A percentile compares a stretch with the other conserved stretches of the same genome.
These are phyloP conservation scores for Indicator indicator DNA, from an alignment of 2,113 vertebrate genomes.

Conservation along the genomic window DNA sequence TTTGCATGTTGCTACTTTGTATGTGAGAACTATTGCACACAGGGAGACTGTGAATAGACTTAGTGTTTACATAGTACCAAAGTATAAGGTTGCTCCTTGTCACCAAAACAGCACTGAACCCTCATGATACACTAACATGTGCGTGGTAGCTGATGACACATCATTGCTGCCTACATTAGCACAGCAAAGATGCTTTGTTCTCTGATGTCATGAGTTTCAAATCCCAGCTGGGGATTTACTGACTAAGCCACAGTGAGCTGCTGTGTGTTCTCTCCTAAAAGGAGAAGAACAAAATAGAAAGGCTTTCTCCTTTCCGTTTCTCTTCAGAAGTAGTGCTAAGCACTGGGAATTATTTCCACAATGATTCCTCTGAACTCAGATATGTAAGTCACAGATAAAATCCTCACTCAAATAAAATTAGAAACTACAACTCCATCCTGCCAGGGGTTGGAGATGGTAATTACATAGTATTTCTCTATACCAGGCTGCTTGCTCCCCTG, in stretches of 20 bases:
- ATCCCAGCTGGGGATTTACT: constrained; percentile 73
- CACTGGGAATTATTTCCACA: background rate
- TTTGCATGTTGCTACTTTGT: constrained; percentile 67
- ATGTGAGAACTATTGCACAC: constrained; percentile 66
- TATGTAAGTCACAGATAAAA: background rate
- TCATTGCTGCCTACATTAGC: constrained; percentile 61
- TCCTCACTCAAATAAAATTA: background rate
- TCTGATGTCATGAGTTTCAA: constrained; percentile 68
- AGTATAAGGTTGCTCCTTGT: constrained; percentile 77
- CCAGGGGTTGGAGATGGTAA: background rate
- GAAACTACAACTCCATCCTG: background rate
- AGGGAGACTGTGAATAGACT: constrained; percentile 68
- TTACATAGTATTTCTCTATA: background rate
- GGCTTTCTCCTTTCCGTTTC: constrained; percentile 38
- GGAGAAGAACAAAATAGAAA: constrained; percentile 53
- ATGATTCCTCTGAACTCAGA: background rate
- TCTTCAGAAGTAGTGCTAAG: constrained; percentile 5
- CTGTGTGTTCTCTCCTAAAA: constrained; percentile 34
- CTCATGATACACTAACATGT: constrained; percentile 43
- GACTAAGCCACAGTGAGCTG: constrained; percentile 64
- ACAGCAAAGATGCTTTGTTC: constrained; percentile 68
- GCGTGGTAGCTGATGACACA: constrained; percentile 35
- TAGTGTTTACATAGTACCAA: constrained; percentile 75
- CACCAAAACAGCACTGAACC: constrained; percentile 64
- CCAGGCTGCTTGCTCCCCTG: background rate